Evolutionary conservation across 2,113 vertebrate species (phyloP).

Genomic region (Halichoerus grypus): DNA sequence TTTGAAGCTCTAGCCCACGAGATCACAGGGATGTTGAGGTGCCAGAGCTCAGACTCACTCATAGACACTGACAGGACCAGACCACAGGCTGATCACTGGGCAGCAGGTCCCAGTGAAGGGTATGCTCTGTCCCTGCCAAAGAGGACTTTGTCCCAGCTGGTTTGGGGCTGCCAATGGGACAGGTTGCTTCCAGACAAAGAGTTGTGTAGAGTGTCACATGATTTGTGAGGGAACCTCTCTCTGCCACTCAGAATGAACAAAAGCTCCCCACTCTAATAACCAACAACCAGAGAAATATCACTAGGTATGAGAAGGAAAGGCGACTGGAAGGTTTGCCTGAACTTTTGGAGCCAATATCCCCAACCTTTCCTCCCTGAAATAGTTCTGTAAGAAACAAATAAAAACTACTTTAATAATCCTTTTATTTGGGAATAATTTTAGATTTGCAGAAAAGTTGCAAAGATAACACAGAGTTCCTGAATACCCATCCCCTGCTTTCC

Average conservation of each 20-base stretch:
- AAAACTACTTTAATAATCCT: neutral
- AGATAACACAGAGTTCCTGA: neutral
- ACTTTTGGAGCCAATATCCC: neutral
- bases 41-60: too few relatives aligned
- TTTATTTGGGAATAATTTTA: neutral
- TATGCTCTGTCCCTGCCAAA: neutral
- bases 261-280: neutral
- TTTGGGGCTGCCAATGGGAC: neutral
- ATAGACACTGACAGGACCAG: neutral
- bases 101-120: neutral
- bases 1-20: neutral
- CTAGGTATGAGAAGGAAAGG: neutral
- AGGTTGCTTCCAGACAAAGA: neutral
- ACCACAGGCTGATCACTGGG: neutral
- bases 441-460: neutral
- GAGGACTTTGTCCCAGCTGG: neutral
- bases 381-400: neutral
- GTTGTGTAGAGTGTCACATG: neutral
- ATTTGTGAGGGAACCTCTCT: neutral
- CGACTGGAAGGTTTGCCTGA: neutral
- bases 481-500: neutral
- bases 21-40: neutral
- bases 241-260: neutral
- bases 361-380: neutral
- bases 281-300: neutral